phyloP scores from a whole-genome alignment of 2,888 invertebrate genomes.

The Orthosia gracilis region DNA sequence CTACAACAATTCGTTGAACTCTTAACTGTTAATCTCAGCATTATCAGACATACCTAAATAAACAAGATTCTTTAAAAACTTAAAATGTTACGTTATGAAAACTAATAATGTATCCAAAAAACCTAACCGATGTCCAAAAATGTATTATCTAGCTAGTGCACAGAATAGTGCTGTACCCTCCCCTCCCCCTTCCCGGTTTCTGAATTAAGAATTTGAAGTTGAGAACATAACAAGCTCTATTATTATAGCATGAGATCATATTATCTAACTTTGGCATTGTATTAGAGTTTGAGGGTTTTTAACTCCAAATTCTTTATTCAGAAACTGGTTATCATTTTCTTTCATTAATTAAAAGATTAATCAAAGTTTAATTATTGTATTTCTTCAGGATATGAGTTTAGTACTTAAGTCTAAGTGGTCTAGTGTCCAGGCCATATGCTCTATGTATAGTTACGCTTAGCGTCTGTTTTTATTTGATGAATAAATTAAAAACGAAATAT shows the following conservation, averaged over 20 bases:
- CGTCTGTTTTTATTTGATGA: conserved; percentile 12
- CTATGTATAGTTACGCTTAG: neutral
- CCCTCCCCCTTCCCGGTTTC: too few relatives aligned
- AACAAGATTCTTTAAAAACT: neutral
- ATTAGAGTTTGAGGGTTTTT: neutral
- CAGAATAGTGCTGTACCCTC: too few relatives aligned
- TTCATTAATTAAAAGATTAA: neutral
- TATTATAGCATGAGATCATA: neutral
- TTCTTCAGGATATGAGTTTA: neutral
- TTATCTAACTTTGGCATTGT: neutral
- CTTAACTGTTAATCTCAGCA: conserved; percentile 10
- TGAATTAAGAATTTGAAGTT: neutral
- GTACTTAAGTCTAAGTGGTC: too few relatives aligned
- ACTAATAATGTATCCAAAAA: neutral
- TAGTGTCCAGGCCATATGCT: neutral
- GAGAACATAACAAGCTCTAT: neutral
- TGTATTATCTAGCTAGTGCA: neutral
- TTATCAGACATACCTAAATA: neutral
- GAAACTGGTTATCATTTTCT: neutral
- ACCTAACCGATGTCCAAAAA: neutral
- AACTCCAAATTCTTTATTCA: neutral
- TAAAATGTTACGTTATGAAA: neutral
- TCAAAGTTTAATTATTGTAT: neutral
- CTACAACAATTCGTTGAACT: conserved; percentile 2
- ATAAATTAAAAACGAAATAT: conserved; percentile 19